A percentile compares a stretch with the other conserved stretches of the same genome.
Conservation (phyloP, 1,140 invertebrate genomes). For the Anoplophora glabripennis region DNA sequence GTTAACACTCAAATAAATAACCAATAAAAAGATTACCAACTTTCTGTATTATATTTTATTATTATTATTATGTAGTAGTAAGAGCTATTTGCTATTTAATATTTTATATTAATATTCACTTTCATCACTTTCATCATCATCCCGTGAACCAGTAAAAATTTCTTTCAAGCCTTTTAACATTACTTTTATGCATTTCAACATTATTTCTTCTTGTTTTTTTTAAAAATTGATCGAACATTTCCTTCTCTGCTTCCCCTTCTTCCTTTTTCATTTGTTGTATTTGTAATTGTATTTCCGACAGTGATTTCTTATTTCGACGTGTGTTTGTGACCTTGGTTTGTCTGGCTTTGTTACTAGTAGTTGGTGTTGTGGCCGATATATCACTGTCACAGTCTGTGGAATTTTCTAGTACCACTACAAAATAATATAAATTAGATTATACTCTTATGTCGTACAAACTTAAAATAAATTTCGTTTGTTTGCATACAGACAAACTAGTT, state of each 20-base stretch:
- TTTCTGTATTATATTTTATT: background rate
- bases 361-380: too few species aligned
- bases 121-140: constrained; percentile 1
- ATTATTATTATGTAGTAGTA: constrained; percentile 1
- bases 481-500: too few species aligned
- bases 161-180: background rate
- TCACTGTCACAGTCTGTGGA: too few species aligned
- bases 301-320: too few species aligned
- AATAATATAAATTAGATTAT: too few species aligned
- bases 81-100: background rate
- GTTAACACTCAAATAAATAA: background rate
- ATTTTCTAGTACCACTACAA: too few species aligned
- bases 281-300: too few species aligned
- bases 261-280: background rate
- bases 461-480: too few species aligned
- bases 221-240: background rate
- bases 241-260: background rate
- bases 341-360: too few species aligned
- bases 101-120: background rate
- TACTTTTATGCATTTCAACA: background rate
- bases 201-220: constrained; percentile 6
- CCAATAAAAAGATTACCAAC: background rate
- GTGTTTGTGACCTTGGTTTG: too few species aligned
- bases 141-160: background rate
- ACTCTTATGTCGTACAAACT: too few species aligned